Percentiles rank a stretch among this genome's conserved stretches.
Conservation (phyloP, 2,888 invertebrate genomes). For the Crossocerus cetratus region DNA sequence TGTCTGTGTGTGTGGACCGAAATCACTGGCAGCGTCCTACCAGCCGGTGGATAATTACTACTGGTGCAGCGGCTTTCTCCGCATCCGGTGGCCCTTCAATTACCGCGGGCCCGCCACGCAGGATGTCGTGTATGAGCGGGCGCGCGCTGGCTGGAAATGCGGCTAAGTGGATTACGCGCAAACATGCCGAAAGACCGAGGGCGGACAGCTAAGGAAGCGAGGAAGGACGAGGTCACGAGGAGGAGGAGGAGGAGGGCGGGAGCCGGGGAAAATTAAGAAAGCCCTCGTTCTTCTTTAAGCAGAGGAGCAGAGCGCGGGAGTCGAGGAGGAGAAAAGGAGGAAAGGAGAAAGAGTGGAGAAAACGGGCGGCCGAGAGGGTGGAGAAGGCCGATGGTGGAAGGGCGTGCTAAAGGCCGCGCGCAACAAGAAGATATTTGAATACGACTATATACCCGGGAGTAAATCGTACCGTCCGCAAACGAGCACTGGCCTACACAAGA, state of each 20-base stretch:
- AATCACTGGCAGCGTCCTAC: no score
- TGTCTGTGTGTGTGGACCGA: no score
- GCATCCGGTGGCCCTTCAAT: slow-evolving; percentile 31
- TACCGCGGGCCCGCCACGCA: slow-evolving; percentile 10
- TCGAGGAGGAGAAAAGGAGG: not conserved
- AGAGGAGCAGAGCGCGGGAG: slow-evolving; percentile 13
- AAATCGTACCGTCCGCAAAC: slow-evolving; percentile 72
- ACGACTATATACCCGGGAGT: slow-evolving; percentile 69
- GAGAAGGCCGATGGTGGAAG: slow-evolving; percentile 16
- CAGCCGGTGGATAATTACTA: slow-evolving; percentile 43
- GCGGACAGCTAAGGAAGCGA: not conserved
- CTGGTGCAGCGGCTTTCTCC: slow-evolving; percentile 25
- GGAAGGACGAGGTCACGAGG: not conserved
- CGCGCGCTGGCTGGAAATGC: slow-evolving; percentile 25
- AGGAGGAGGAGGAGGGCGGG: slow-evolving; percentile 7
- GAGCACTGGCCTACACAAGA: slow-evolving; percentile 73
- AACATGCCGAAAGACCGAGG: not conserved
- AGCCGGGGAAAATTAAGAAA: no score
- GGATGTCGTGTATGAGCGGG: slow-evolving; percentile 3
- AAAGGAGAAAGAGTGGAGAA: not conserved
- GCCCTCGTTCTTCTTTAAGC: not conserved
- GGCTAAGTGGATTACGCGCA: slow-evolving; percentile 45
- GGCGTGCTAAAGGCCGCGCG: slow-evolving; percentile 27
- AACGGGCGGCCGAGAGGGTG: slow-evolving; percentile 5
- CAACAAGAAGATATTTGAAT: slow-evolving; percentile 71